These are phyloP conservation scores for Melanostoma mellinum DNA, from an alignment of 2,888 invertebrate species.

Conservation along the genomic window DNA sequence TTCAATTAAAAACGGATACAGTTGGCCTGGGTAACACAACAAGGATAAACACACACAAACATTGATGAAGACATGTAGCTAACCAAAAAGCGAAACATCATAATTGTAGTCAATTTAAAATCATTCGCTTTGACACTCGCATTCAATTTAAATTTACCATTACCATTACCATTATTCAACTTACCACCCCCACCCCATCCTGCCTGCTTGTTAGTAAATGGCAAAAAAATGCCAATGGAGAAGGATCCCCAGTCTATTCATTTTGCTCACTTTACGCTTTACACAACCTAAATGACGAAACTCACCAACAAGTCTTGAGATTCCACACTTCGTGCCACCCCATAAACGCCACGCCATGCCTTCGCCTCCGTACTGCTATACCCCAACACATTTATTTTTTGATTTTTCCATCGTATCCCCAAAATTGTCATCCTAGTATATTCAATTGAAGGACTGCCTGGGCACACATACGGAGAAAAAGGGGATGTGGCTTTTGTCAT, in stretches of 20 bases:
- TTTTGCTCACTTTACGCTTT: conserved; percentile 29
- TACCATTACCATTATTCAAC: conserved; percentile 46
- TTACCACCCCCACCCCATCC: conserved; percentile 2
- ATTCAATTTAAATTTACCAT: conserved; percentile 65
- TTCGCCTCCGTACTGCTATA: too few species aligned
- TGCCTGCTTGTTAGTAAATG: neutral
- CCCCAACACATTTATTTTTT: too few species aligned
- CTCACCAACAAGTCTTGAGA: too few species aligned
- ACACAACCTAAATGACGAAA: conserved; percentile 6
- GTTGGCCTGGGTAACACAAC: conserved; percentile 15
- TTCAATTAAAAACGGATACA: conserved; percentile 25
- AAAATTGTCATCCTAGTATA: conserved; percentile 2
- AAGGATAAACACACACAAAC: neutral
- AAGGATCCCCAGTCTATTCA: neutral
- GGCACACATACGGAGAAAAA: conserved; percentile 9
- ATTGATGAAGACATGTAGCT: neutral
- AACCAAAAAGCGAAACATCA: conserved; percentile 52
- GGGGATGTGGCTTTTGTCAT: conserved; percentile 26
- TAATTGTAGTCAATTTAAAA: conserved; percentile 69
- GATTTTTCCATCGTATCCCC: neutral
- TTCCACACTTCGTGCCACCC: too few species aligned
- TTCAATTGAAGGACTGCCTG: neutral
- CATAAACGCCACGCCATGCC: too few species aligned
- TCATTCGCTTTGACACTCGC: conserved; percentile 68
- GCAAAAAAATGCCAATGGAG: neutral